A percentile compares a stretch with the other conserved stretches of the same genome.
These are phyloP conservation scores for Aegypius monachus DNA, from an alignment of 2,113 vertebrate species.

Conservation along the genomic window DNA sequence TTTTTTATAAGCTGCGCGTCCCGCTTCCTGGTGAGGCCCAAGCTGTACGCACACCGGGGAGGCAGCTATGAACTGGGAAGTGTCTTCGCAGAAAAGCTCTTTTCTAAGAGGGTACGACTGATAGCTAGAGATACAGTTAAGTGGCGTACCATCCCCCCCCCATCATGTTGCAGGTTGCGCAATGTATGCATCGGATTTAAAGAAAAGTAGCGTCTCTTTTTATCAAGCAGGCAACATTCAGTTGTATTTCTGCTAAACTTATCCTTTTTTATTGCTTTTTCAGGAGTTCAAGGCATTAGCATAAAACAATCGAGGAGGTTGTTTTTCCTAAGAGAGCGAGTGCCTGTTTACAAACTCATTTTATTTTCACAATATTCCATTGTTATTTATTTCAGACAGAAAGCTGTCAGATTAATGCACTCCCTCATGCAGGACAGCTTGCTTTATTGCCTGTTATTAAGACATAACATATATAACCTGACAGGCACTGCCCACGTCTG, in stretches of 20 bases:
- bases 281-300: neutral
- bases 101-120: neutral
- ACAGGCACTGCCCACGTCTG: conserved; percentile 49
- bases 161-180: neutral
- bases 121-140: neutral
- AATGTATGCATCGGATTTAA: neutral
- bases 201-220: neutral
- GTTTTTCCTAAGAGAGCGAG: conserved; percentile 14
- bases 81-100: neutral
- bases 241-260: neutral
- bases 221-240: neutral
- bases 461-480: conserved; percentile 43
- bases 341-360: conserved; percentile 33
- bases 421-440: conserved; percentile 37
- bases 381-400: conserved; percentile 47
- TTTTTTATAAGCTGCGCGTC: neutral
- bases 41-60: neutral
- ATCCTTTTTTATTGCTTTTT: conserved; percentile 9
- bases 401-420: conserved; percentile 26
- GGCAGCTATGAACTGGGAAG: neutral
- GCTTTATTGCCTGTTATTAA: conserved; percentile 57
- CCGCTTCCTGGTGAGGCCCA: neutral
- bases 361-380: neutral
- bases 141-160: neutral
- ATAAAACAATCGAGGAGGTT: neutral